Base-by-base conservation (phyloP, 2,113 vertebrate species). In the Oryzias celebensis region DNA sequence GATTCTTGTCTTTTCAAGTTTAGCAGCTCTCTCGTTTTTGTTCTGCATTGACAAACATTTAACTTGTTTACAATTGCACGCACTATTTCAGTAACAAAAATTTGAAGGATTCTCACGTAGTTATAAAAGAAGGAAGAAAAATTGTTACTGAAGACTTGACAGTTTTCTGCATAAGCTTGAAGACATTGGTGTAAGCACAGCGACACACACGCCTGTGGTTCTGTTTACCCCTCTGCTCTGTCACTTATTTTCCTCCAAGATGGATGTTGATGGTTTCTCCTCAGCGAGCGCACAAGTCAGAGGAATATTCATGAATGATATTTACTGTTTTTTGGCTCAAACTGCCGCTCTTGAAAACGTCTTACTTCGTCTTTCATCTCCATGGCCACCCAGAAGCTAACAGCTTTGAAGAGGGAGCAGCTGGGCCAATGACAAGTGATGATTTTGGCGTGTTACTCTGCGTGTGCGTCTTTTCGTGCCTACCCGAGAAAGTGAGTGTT, bases 371-470 rank as follows among this genome's bases (percentile, higher is more conserved):
- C 58, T 70, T 70, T 79, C 78, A 58, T 80, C 77, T 70, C 57
- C 70, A 53, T 42, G 82, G 81, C 87, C 88, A 87, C 85, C 83
- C 82, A 86, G 82, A 86, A 84, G 73, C 77, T 67, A 62, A 58
- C 66, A 58, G 73, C 83, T 88, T 83, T 87, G 85, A 88, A 81
- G 80, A 76, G 75, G 64, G 57, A 82, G 70, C 83, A 85, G 83
- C 83, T 86, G 83, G 83, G 78, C 81, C 82, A 77, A 82, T 83
- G 81, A 82, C 83, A 86, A 88, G 83, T 73, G 78, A 85, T 80
- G 77, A 71, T 87, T 83, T 82, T 81, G 76, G 83, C 68, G 69
- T 77, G 62, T 75, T 68, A 46, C 36, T 36, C 36, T 36, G 36
- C 2, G 62, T 52, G 49, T 67, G 58, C 58, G 66, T 72, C 44